Conservation (phyloP, 2,797 vertebrate genomes). For the Epinephelus malabaricus region DNA sequence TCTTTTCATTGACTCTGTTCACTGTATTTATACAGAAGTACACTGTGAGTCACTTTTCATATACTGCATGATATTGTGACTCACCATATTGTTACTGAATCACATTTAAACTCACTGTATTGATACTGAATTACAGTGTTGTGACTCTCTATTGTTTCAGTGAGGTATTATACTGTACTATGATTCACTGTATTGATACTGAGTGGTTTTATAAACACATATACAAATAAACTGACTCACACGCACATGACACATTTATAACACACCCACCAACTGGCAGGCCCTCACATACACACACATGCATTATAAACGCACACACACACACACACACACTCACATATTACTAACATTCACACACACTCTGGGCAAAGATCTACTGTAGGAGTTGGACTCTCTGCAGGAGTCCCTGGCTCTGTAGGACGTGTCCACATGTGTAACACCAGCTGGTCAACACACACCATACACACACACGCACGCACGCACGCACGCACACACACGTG, state of each 20-base stretch:
- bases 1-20: too few relatives aligned
- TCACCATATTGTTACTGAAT: background rate
- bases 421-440: conserved; percentile 71
- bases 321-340: conserved; percentile 22
- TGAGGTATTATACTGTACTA: too few relatives aligned
- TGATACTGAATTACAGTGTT: background rate
- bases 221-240: conserved; percentile 70
- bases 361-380: conserved; percentile 48
- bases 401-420: conserved; percentile 59
- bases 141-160: background rate
- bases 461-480: background rate
- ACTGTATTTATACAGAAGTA: too few relatives aligned
- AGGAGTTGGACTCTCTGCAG: conserved; percentile 58
- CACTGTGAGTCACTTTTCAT: background rate
- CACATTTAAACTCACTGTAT: background rate
- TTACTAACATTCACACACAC: conserved; percentile 23
- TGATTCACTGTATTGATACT: conserved; percentile 44
- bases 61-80: background rate
- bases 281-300: background rate
- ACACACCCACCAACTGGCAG: conserved; percentile 65
- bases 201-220: conserved; percentile 43
- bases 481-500: conserved; percentile 14
- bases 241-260: conserved; percentile 62
- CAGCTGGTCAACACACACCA: conserved; percentile 55
- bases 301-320: background rate